Evolutionary conservation across 2,113 vertebrate genomes (phyloP).

Genomic region (Atrichornis clamosus): DNA sequence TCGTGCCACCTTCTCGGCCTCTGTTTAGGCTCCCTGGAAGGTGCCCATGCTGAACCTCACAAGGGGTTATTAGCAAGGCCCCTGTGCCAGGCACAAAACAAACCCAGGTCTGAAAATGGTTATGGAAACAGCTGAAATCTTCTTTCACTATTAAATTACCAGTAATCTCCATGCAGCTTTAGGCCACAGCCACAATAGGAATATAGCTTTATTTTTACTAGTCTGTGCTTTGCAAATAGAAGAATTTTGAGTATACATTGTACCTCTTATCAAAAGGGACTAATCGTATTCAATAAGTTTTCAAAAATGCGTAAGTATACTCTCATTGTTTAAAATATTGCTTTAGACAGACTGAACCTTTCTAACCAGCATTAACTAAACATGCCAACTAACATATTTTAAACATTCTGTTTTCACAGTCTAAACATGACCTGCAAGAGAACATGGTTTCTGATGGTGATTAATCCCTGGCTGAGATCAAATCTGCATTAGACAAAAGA

Average conservation of each 20-base stretch:
- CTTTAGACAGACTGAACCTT: background rate
- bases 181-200: background rate
- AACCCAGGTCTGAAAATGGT: background rate
- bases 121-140: background rate
- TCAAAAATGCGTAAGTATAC: background rate
- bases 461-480: background rate
- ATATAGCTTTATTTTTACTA: background rate
- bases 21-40: background rate
- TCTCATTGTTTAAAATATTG: background rate
- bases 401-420: background rate
- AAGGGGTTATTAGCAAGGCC: background rate
- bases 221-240: background rate
- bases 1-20: background rate
- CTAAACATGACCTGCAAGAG: background rate
- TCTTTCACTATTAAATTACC: background rate
- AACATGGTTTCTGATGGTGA: background rate
- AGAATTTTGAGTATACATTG: background rate
- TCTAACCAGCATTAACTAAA: background rate
- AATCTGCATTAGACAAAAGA: background rate
- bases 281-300: background rate
- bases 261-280: background rate
- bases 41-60: background rate
- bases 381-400: background rate
- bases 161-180: background rate
- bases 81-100: background rate